These are phyloP conservation scores for Dastarcus helophoroides DNA, from an alignment of 2,888 invertebrate genomes.

Conservation along the genomic window DNA sequence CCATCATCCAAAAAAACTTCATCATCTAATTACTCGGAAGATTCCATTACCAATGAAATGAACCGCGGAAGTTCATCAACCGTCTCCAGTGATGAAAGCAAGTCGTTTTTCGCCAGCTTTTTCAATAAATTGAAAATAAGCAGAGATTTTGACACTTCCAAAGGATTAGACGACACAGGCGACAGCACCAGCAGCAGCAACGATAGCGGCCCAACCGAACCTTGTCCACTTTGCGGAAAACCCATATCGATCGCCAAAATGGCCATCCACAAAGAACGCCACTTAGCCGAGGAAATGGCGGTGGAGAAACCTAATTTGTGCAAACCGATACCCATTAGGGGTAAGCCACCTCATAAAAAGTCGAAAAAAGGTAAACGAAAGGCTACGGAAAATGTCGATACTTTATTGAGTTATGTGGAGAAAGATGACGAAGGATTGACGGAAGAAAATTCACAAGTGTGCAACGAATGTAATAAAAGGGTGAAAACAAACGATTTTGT, in stretches of 20 bases:
- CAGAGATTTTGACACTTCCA: slow-evolving; percentile 27
- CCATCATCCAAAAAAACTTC: background rate
- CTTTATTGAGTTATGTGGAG: background rate
- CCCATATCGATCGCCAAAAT: background rate
- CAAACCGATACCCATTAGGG: no score
- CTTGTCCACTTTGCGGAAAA: slow-evolving; percentile 1
- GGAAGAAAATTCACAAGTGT: slow-evolving; percentile 27
- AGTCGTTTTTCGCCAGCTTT: slow-evolving; percentile 22
- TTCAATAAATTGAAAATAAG: slow-evolving; percentile 15
- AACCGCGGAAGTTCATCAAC: background rate
- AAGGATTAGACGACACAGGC: slow-evolving; percentile 17
- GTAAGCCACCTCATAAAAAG: background rate
- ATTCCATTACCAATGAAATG: slow-evolving; percentile 17
- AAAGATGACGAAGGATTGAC: background rate
- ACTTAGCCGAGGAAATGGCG: slow-evolving; percentile 1
- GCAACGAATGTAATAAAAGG: slow-evolving; percentile 54
- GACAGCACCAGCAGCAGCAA: slow-evolving; percentile 5
- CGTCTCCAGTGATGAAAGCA: slow-evolving; percentile 5
- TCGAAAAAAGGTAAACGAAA: background rate
- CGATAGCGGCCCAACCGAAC: no score
- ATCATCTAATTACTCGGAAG: slow-evolving; percentile 7
- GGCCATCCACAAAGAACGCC: background rate
- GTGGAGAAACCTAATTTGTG: background rate
- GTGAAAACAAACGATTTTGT: slow-evolving; percentile 46
- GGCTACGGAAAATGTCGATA: background rate